Base-by-base conservation (phyloP, 30 jellyfish, hydroid and myxozoan species). In the Phacellophora camtschatica region DNA sequence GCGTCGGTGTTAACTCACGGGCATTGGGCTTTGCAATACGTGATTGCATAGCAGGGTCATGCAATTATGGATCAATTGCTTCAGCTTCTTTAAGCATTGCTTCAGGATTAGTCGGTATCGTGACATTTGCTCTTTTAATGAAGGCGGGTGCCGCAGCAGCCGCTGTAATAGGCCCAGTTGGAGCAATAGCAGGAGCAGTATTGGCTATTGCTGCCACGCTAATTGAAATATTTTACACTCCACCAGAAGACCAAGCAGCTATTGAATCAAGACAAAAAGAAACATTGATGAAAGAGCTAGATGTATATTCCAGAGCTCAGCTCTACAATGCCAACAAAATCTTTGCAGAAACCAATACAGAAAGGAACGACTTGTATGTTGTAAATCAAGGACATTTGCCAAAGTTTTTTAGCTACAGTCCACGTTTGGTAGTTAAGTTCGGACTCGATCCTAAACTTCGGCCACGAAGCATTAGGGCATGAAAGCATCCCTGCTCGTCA, bases 131-230 rank as follows among this genome's bases (percentile, higher is more conserved):
- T 18, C n/a, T 41, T 66, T 4, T 41, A 15, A 6, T 66, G 3
- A 36, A 20, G n/a, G 81, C 36, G 12, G 61, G 58, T 22, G 37
- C 81, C n/a, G 33, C 81, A 30, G 81, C 62, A 20, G 62, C 62
- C n/a, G 41, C 10, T 15, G 72, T 58, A 37, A 27, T 58, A 31
- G 81, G 81, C 4, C 81, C 81, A 66, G 81, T 36, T 12, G 81
- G 81, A 19, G 81, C 62, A 7, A 36, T 66, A 9, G 62, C 45
- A 7, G 57, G 65, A 20, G 57, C 62, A 19, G 24, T 34, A 4
- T 41, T 66, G 33, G 81, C 62, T 15, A 66, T 66, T 31, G 9
- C 81, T 11, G 81, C 81, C 62, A 66, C 81, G 18, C 45, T 66
- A 11, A 66, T 66, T 15, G 81, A 66, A 20, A 63, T 66, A 11